Conservation (phyloP, 2,797 vertebrate species). For the Chelmon rostratus region DNA sequence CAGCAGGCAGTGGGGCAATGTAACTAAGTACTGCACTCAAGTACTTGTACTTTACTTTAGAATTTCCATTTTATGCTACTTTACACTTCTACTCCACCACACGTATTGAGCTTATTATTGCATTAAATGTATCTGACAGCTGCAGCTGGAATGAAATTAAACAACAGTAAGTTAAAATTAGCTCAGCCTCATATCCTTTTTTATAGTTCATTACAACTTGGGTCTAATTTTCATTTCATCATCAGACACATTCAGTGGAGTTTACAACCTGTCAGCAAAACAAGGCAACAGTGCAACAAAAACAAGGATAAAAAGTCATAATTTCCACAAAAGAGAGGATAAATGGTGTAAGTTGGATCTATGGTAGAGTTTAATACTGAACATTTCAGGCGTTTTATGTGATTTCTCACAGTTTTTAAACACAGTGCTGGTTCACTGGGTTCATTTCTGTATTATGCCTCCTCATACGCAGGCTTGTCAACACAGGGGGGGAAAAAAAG, state of each 20-base stretch:
- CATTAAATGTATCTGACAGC: too few species aligned
- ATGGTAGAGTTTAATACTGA: too few species aligned
- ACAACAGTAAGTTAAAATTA: too few species aligned
- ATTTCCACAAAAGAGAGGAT: neutral
- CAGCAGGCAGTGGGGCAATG: neutral
- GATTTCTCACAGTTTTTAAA: neutral
- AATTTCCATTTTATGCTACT: neutral
- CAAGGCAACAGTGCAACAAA: neutral
- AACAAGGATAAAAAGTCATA: neutral
- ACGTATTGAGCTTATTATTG: too few species aligned
- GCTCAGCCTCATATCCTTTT: too few species aligned
- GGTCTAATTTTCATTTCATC: too few species aligned
- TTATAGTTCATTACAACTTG: too few species aligned
- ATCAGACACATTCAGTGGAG: neutral
- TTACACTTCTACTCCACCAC: neutral
- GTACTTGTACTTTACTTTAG: neutral
- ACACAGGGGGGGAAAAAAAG: neutral
- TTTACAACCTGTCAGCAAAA: neutral
- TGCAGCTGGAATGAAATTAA: too few species aligned
- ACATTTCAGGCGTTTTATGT: neutral
- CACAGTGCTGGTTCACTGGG: slow-evolving; percentile 8
- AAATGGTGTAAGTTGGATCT: too few species aligned
- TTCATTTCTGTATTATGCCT: neutral
- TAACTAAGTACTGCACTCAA: neutral
- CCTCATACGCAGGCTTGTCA: neutral